phyloP scores from a whole-genome alignment of 2,888 invertebrate genomes.

The Pristionchus fissidentatus region DNA sequence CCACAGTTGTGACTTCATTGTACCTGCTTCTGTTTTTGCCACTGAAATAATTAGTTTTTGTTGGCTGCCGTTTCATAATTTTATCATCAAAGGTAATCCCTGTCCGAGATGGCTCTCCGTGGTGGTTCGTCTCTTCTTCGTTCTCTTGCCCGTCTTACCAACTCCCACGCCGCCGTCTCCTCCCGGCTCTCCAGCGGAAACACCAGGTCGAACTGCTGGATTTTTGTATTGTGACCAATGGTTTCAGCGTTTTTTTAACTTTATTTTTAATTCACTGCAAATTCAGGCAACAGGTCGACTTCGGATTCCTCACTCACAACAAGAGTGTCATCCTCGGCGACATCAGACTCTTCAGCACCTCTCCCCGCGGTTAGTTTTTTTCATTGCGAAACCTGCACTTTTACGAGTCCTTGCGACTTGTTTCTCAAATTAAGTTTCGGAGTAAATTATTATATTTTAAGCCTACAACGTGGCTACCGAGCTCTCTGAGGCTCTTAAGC shows the following conservation, averaged over 20 bases:
- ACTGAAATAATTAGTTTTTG: not conserved
- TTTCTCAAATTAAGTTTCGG: not conserved
- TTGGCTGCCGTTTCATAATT: not conserved
- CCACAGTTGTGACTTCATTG: too few relatives aligned
- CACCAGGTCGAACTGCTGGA: not conserved
- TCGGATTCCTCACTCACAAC: slow-evolving; percentile 20
- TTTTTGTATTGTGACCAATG: too few relatives aligned
- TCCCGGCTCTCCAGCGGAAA: slow-evolving; percentile 41
- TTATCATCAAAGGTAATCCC: not conserved
- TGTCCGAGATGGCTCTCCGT: slow-evolving; percentile 46
- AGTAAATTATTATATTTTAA: not conserved
- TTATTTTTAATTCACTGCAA: not conserved
- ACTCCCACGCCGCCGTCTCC: slow-evolving; percentile 41
- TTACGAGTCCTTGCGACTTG: not conserved
- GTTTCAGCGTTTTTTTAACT: slow-evolving; percentile 9
- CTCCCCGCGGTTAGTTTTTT: slow-evolving; percentile 8
- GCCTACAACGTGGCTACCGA: slow-evolving; percentile 67
- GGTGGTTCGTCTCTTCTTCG: slow-evolving; percentile 48
- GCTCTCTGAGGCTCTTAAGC: slow-evolving; percentile 89
- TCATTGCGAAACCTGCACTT: too few relatives aligned
- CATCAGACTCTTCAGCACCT: slow-evolving; percentile 44
- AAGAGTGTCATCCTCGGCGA: slow-evolving; percentile 37
- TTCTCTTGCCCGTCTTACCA: slow-evolving; percentile 45
- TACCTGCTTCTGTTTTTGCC: too few relatives aligned
- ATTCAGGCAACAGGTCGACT: slow-evolving; percentile 41